phyloP scores from a whole-genome alignment of 2,113 vertebrate genomes.

The Aegithalos caudatus region DNA sequence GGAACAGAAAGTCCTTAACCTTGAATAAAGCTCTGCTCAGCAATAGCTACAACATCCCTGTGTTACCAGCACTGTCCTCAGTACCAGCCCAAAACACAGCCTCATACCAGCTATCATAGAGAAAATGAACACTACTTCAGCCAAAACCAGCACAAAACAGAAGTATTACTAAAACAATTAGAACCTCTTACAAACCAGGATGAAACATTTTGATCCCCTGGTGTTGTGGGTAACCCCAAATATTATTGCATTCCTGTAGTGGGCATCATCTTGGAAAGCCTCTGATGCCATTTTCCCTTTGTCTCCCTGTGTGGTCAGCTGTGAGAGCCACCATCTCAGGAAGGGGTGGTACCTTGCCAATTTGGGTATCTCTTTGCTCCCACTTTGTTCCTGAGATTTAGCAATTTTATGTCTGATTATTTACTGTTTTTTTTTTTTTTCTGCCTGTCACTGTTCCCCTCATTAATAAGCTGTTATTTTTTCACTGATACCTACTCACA shows the following conservation, averaged over 20 bases:
- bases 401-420: not conserved
- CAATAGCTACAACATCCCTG: not conserved
- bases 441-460: not conserved
- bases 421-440: not conserved
- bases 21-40: not conserved
- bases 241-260: not conserved
- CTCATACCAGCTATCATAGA: not conserved
- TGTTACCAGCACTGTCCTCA: not conserved
- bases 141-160: not conserved
- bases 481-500: not conserved
- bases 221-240: not conserved
- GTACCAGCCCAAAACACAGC: not conserved
- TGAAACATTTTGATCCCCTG: rapidly evolving
- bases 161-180: not conserved
- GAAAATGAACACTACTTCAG: not conserved
- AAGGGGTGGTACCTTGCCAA: not conserved
- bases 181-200: not conserved
- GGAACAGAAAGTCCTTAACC: not conserved
- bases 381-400: not conserved
- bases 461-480: not conserved
- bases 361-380: not conserved
- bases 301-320: rapidly evolving
- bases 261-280: not conserved
- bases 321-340: too few relatives aligned
- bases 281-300: not conserved